phyloP scores from a whole-genome alignment of 2,113 vertebrate genomes.

The Furnarius figulus region DNA sequence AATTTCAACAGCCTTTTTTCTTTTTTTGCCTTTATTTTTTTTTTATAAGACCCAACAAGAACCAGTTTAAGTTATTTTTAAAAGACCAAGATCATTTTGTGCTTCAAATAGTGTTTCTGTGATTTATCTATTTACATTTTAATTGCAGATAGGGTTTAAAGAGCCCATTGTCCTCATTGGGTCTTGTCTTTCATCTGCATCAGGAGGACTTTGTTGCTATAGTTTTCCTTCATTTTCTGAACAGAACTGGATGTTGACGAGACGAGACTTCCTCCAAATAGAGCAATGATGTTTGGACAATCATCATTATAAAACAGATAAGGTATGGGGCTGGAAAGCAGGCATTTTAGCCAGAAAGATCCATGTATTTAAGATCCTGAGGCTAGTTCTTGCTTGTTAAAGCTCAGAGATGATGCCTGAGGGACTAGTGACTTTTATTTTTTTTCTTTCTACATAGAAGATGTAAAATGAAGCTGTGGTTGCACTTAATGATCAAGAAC shows the following conservation, averaged over 20 bases:
- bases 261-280: background rate
- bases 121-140: background rate
- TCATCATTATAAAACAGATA: background rate
- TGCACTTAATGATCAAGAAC: background rate
- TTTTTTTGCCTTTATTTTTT: background rate
- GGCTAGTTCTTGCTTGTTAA: constrained; percentile 11
- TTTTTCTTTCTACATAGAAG: background rate
- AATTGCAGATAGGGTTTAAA: background rate
- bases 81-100: background rate
- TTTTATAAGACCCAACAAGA: no score
- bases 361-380: background rate
- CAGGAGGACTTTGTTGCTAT: background rate
- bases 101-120: background rate
- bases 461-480: background rate
- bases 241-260: background rate
- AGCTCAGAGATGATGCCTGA: background rate
- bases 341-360: background rate
- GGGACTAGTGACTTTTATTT: background rate
- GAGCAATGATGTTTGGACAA: background rate
- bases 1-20: background rate
- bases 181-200: background rate
- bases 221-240: background rate
- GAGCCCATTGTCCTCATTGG: background rate
- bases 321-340: background rate
- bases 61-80: background rate